Percentiles rank a stretch among this genome's conserved stretches.
Conservation (phyloP, 2,888 invertebrate species). For the Rugalucina vietnamica region DNA sequence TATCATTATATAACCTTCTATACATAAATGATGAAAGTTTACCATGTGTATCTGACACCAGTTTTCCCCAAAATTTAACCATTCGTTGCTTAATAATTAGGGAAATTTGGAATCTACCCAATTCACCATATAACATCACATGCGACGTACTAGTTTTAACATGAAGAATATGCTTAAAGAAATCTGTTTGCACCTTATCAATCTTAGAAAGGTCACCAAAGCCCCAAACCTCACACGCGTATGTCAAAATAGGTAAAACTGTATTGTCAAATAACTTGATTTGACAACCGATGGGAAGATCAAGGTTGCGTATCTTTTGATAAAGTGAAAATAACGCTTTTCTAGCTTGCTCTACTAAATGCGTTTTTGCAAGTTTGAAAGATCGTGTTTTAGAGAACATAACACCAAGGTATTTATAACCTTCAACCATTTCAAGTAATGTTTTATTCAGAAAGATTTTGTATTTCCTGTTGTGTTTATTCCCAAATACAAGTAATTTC, state of each 20-base stretch:
- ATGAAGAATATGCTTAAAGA: neutral
- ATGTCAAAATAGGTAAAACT: neutral
- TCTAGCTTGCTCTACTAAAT: neutral
- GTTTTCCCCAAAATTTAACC: neutral
- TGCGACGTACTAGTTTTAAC: neutral
- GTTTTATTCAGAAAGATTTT: neutral
- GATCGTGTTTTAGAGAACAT: neutral
- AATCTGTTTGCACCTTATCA: constrained; percentile 1
- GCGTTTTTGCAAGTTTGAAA: neutral
- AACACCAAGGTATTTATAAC: neutral
- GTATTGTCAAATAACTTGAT: neutral
- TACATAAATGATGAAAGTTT: neutral
- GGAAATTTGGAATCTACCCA: neutral
- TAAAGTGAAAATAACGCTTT: neutral
- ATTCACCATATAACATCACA: neutral
- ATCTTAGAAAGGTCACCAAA: neutral
- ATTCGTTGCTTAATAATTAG: neutral
- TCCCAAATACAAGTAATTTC: neutral
- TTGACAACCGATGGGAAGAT: neutral
- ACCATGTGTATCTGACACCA: neutral
- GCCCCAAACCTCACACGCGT: neutral
- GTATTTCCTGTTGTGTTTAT: neutral
- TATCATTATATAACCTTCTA: neutral
- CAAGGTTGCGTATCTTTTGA: neutral
- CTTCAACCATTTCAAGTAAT: neutral